These are phyloP conservation scores for Orthosia gracilis DNA, from an alignment of 2,888 invertebrate genomes.

Conservation along the genomic window DNA sequence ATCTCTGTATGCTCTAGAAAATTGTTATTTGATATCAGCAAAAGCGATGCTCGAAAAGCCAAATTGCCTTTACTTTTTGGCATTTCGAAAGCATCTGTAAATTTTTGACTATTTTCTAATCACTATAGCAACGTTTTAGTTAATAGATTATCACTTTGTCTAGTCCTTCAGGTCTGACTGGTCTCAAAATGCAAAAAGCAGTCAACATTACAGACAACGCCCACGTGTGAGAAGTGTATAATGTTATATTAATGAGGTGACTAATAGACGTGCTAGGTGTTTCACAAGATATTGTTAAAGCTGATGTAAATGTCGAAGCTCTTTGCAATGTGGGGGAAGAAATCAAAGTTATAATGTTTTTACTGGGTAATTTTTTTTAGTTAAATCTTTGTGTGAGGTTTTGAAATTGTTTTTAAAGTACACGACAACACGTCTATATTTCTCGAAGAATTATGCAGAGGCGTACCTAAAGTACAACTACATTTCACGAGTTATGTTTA, in stretches of 20 bases:
- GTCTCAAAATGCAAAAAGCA: constrained; percentile 22
- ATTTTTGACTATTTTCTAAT: too few relatives aligned
- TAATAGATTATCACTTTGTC: not conserved
- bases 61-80: too few relatives aligned
- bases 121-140: too few relatives aligned
- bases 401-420: not conserved
- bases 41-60: too few relatives aligned
- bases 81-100: too few relatives aligned
- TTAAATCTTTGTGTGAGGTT: not conserved
- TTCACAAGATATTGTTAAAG: constrained; percentile 50
- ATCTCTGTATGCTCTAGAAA: too few relatives aligned
- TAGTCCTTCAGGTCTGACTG: not conserved
- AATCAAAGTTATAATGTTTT: constrained; percentile 3
- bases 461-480: not conserved
- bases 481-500: not conserved
- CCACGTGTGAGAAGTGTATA: constrained; percentile 35
- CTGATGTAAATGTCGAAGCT: constrained; percentile 30
- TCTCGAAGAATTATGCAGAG: not conserved
- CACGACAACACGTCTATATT: not conserved
- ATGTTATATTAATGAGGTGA: constrained; percentile 57
- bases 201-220: constrained; percentile 16
- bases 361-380: not conserved
- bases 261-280: constrained; percentile 35
- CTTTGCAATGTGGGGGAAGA: constrained; percentile 1
- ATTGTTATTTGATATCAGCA: too few relatives aligned